phyloP scores from a whole-genome alignment of 2,113 vertebrate genomes.

The Tetraodon nigroviridis region DNA sequence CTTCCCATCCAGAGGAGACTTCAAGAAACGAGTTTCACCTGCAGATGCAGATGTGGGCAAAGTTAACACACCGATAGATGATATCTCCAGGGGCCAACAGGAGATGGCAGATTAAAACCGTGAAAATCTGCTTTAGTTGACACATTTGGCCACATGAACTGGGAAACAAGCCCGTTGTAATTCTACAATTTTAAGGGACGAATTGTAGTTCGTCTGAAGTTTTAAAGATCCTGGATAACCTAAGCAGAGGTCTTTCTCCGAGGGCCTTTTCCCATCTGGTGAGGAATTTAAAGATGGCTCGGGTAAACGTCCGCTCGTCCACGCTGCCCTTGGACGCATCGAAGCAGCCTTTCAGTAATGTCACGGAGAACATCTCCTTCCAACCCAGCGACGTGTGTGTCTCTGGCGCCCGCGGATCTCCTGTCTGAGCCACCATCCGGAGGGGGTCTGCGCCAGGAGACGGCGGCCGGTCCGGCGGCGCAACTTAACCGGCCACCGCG shows the following conservation, averaged over 20 bases:
- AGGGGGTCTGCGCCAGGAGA: conserved; percentile 26
- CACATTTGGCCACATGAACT: background rate
- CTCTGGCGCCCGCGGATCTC: background rate
- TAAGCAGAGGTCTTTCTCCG: conserved; percentile 15
- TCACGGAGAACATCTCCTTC: background rate
- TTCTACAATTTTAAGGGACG: background rate
- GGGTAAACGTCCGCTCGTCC: conserved; percentile 49
- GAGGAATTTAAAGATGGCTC: conserved; percentile 57
- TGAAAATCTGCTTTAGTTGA: background rate
- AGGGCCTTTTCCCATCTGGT: conserved; percentile 51
- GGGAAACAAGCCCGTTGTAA: background rate
- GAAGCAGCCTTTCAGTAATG: background rate
- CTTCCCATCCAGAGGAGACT: conserved; percentile 65
- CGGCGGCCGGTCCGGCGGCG: conserved; percentile 27
- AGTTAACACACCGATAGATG: conserved; percentile 6
- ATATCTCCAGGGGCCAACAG: background rate
- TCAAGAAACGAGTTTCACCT: conserved; percentile 57
- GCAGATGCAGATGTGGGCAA: conserved; percentile 31
- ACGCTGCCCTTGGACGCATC: conserved; percentile 20
- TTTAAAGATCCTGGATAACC: conserved; percentile 15
- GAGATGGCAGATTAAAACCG: background rate
- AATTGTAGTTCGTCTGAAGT: conserved; percentile 2
- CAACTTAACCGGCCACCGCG: conserved; percentile 46
- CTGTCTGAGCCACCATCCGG: background rate
- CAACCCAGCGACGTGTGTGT: background rate